Evolutionary conservation across 2,113 vertebrate genomes (phyloP).

Genomic region (Scytalopus superciliaris): DNA sequence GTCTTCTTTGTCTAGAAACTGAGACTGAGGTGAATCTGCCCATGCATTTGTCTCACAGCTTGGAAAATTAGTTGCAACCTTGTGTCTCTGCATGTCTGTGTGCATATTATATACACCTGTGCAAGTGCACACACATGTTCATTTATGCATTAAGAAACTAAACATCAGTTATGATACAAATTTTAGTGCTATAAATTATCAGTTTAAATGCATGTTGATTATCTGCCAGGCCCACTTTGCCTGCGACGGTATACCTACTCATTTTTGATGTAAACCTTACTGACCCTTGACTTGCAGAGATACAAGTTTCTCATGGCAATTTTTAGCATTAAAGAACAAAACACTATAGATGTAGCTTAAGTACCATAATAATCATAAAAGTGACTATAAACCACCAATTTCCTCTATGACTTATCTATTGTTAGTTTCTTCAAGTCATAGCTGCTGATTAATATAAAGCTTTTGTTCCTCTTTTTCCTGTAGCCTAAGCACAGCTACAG

Average conservation of each 20-base stretch:
- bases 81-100: not conserved
- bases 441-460: not conserved
- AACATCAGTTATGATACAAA: not conserved
- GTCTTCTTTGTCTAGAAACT: not conserved
- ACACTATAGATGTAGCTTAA: not conserved
- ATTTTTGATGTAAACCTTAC: conserved; percentile 18
- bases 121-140: not conserved
- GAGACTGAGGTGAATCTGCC: not conserved
- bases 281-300: not conserved
- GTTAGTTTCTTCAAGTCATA: not conserved
- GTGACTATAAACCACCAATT: not conserved
- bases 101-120: not conserved
- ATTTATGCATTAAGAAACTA: not conserved
- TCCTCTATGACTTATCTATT: not conserved
- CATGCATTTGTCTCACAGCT: conserved; percentile 3
- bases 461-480: not conserved
- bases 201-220: conserved; percentile 15
- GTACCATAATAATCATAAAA: not conserved
- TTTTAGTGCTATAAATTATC: conserved; percentile 19
- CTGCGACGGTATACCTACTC: not conserved
- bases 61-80: not conserved
- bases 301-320: conserved; percentile 4
- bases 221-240: not conserved
- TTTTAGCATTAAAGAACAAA: conserved; percentile 17
- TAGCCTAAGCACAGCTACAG: not conserved